Conservation (phyloP, 2,888 invertebrate species). For the Pasiphila rectangulata region DNA sequence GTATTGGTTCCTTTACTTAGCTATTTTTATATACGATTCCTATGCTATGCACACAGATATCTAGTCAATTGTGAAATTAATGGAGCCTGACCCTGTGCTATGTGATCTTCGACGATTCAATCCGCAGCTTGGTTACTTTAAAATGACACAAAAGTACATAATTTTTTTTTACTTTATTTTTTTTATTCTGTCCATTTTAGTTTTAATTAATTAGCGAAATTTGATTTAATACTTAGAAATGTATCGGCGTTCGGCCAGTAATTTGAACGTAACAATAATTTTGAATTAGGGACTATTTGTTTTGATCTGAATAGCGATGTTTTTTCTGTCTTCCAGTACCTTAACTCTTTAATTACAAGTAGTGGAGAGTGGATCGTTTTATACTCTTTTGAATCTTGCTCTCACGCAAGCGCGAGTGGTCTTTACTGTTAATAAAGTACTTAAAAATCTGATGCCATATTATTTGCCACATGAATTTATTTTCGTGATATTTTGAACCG, state of each 20-base stretch:
- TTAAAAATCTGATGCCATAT: constrained; percentile 79
- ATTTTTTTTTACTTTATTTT: constrained; percentile 43
- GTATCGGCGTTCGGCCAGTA: constrained; percentile 68
- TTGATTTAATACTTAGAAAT: constrained; percentile 53
- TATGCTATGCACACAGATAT: constrained; percentile 80
- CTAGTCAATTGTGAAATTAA: constrained; percentile 81
- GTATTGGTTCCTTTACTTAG: constrained; percentile 78
- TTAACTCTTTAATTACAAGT: constrained; percentile 50
- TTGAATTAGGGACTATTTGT: constrained; percentile 48
- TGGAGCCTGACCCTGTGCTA: constrained; percentile 65
- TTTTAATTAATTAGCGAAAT: constrained; percentile 66
- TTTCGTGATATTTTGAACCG: constrained; percentile 75
- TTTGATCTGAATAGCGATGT: constrained; percentile 76
- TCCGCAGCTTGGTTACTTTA: constrained; percentile 61
- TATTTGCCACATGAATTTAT: constrained; percentile 76
- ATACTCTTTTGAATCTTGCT: constrained; percentile 39
- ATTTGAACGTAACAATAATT: constrained; percentile 46
- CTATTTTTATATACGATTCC: constrained; percentile 76
- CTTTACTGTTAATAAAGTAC: constrained; percentile 68
- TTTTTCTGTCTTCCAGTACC: constrained; percentile 77
- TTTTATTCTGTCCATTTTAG: constrained; percentile 71
- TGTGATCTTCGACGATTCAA: constrained; percentile 55
- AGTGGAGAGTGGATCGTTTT: constrained; percentile 41
- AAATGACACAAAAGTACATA: constrained; percentile 66
- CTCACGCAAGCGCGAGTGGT: constrained; percentile 42